These are phyloP conservation scores for Notamacropus eugenii DNA, from an alignment of 2,797 vertebrate genomes.

Conservation along the genomic window DNA sequence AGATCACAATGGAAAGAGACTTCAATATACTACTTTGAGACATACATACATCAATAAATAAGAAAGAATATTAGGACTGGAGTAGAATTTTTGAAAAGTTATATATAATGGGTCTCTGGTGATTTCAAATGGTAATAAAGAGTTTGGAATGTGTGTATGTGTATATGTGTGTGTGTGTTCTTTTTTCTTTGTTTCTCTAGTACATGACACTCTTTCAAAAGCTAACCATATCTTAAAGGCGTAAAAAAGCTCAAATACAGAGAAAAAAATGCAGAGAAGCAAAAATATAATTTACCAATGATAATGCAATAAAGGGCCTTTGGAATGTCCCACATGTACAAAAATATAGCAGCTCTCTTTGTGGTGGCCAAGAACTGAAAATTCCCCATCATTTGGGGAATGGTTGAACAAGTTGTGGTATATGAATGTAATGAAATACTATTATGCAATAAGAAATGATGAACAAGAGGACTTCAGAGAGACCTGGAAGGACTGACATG, in stretches of 20 bases:
- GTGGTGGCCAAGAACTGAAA: no score
- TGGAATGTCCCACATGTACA: background rate
- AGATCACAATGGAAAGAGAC: background rate
- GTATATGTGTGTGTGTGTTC: background rate
- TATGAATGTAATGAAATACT: no score
- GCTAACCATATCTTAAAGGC: background rate
- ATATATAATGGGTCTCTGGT: background rate
- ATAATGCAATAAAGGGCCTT: background rate
- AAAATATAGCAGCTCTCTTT: no score
- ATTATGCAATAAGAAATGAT: no score
- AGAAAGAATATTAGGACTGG: background rate
- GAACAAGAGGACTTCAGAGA: no score
- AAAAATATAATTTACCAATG: background rate
- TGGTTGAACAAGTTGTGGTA: no score
- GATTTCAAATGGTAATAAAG: background rate
- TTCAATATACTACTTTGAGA: background rate
- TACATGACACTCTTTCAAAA: background rate
- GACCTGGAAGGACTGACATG: no score
- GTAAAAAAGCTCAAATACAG: background rate
- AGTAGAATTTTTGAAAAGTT: background rate
- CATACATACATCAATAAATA: background rate
- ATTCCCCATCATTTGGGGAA: no score
- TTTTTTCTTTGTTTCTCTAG: background rate
- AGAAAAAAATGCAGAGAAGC: background rate
- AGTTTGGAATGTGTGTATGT: background rate